phyloP scores from a whole-genome alignment of 2,113 vertebrate species.

The Okapia johnstoni region DNA sequence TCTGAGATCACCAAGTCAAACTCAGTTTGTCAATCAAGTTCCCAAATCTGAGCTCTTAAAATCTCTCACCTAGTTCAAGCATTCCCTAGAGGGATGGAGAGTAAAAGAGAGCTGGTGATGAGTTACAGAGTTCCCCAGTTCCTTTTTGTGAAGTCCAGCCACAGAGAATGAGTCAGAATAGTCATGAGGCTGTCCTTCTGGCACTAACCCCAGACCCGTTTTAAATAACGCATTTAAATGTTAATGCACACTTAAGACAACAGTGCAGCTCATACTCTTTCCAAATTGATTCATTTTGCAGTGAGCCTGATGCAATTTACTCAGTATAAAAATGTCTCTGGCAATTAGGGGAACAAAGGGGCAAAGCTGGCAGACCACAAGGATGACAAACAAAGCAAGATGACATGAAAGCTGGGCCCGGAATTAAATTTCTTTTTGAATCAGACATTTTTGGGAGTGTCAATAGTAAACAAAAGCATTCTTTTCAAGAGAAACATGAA shows the following conservation, averaged over 20 bases:
- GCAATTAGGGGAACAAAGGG: conserved; percentile 71
- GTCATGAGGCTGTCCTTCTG: conserved; percentile 44
- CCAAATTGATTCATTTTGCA: conserved; percentile 53
- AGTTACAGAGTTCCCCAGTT: background rate
- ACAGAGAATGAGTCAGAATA: conserved; percentile 50
- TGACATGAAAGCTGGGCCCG: background rate
- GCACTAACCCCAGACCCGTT: conserved; percentile 56
- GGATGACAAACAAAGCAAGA: conserved; percentile 59
- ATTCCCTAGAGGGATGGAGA: background rate
- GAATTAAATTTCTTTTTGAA: conserved; percentile 61
- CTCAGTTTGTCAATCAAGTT: conserved; percentile 17
- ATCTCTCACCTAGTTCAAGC: conserved; percentile 6
- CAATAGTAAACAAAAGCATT: conserved; percentile 28
- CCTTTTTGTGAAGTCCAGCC: background rate
- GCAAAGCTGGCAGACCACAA: conserved; percentile 54
- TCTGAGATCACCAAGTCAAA: background rate
- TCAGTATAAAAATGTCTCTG: conserved; percentile 64
- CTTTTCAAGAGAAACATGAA: background rate
- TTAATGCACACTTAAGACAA: conserved; percentile 65
- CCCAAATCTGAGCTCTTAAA: conserved; percentile 12
- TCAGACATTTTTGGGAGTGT: conserved; percentile 44
- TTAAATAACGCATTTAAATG: conserved; percentile 57
- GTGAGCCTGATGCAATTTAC: conserved; percentile 46
- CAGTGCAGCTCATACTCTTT: conserved; percentile 26
- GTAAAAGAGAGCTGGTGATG: background rate